Evolutionary conservation across 2,113 vertebrate species (phyloP).

Genomic region (Lucifuga dentata): DNA sequence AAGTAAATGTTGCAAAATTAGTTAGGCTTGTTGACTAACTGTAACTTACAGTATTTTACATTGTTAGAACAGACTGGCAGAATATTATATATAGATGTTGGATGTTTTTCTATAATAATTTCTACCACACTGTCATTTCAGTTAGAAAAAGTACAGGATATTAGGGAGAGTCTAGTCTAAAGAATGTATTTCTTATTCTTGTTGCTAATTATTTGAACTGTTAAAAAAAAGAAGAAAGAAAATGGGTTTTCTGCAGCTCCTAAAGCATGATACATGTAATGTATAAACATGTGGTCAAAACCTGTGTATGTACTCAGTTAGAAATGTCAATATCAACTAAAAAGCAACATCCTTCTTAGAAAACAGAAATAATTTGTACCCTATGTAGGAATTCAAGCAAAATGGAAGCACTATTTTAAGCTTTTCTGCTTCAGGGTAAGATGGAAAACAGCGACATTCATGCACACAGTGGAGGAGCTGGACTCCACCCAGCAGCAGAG

Average conservation of each 20-base stretch:
- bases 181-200: too few species aligned
- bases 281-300: background rate
- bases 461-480: constrained; percentile 28
- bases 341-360: too few species aligned
- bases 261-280: too few species aligned
- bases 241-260: too few species aligned
- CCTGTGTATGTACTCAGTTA: background rate
- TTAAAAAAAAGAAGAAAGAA: too few species aligned
- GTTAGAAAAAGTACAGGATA: too few species aligned
- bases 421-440: background rate
- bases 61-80: background rate
- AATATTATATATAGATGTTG: background rate
- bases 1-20: background rate
- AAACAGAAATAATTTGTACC: background rate
- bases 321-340: constrained; percentile 5
- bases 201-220: too few species aligned
- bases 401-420: background rate
- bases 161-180: too few species aligned
- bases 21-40: too few species aligned
- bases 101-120: background rate
- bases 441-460: constrained; percentile 23
- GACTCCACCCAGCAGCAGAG: background rate
- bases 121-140: too few species aligned
- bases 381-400: constrained; percentile 16
- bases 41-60: too few species aligned